phyloP scores from a whole-genome alignment of 2,888 invertebrate species.

The Pasiphila rectangulata region DNA sequence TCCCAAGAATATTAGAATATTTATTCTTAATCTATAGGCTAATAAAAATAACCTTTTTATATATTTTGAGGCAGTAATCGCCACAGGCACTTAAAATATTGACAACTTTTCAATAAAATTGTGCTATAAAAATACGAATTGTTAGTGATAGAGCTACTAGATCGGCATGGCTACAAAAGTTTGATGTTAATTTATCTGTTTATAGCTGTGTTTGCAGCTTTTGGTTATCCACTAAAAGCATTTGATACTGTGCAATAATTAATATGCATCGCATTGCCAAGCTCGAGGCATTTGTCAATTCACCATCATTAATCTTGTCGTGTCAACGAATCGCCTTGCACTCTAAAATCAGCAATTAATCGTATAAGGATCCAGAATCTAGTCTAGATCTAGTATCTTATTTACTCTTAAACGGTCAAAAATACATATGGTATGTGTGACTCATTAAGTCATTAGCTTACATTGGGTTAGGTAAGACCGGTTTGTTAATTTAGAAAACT shows the following conservation, averaged over 20 bases:
- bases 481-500: conserved; percentile 29
- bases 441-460: too few species aligned
- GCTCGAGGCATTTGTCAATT: conserved; percentile 21
- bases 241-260: conserved; percentile 15
- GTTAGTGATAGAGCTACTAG: neutral
- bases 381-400: conserved; percentile 13
- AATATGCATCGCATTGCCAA: conserved; percentile 16
- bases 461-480: conserved; percentile 23
- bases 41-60: too few species aligned
- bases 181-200: neutral
- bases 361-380: conserved; percentile 20
- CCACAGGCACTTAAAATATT: too few species aligned
- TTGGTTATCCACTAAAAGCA: too few species aligned
- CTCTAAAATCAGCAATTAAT: conserved; percentile 24
- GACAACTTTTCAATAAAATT: too few species aligned
- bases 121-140: too few species aligned
- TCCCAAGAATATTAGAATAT: too few species aligned
- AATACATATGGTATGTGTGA: conserved; percentile 16
- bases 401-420: conserved; percentile 22
- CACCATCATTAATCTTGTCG: conserved; percentile 24
- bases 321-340: conserved; percentile 28
- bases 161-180: neutral
- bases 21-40: too few species aligned
- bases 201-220: too few species aligned
- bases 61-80: too few species aligned